Evolutionary conservation across 2,113 vertebrate genomes (phyloP), one percentile per base, ranked within the genome.

Genomic region (Gambusia affinis): DNA sequence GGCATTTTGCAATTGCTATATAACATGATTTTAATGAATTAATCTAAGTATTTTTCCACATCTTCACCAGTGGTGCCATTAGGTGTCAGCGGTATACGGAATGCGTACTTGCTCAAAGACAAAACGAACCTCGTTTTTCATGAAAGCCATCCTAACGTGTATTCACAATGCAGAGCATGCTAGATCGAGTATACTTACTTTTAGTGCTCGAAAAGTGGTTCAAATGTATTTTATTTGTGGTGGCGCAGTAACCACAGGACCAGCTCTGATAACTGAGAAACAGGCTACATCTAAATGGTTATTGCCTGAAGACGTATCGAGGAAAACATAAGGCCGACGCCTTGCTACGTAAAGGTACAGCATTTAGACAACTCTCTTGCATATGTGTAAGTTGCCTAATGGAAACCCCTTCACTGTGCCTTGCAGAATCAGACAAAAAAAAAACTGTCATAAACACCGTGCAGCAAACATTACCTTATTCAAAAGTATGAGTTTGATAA

Each of bases 321-420:
- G 73, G 57, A 73, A 77, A 74, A 83, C 71, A 79, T 81, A 92
- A 90, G 85, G 87, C 85, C 84, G 87, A 79, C 66, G 78, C 78
- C 80, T 90, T 92, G 93, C 92, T 93, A 92, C 92, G 78, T 78
- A 39, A 75, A 79, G 80, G 85, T 76, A 80, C 76, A 86, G 72
- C 72, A 79, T 60, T 51, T 33, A 83, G 68, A 72, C 54, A 80
- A 47, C 57, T 68, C 22, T 29, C 72, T 73, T 70, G 66, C 79
- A 86, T 85, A 57, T 22, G 51, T 22, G 51, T n/a, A 8, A 57
- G 24, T 57, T 76, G 73, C 30, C 60, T 39, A 37, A 37, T 76
- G 19, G 84, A 64, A 24, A 69, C 42, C 54, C 67, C n/a, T 12
- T 22, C 17, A 4, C 5, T 24, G 24, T 64, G n/a, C 22, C 44